These are phyloP conservation scores for Rhopilema esculentum DNA, from an alignment of 30 jellyfish, hydroid and myxozoan species.

Conservation along the genomic window DNA sequence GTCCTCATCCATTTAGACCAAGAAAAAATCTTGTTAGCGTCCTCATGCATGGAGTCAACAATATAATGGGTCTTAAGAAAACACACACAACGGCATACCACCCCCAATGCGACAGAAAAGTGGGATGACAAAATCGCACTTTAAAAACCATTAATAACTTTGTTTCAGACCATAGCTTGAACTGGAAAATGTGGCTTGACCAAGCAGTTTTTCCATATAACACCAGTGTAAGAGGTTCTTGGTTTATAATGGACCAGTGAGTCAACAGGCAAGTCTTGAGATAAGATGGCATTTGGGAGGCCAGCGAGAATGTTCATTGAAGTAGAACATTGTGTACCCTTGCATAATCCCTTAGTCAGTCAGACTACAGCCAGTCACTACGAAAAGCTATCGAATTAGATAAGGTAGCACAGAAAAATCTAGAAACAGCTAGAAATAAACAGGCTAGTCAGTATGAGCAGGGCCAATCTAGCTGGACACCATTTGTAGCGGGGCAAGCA, in stretches of 20 bases:
- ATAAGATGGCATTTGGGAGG: constrained; percentile 66
- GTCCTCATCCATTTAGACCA: too few relatives aligned
- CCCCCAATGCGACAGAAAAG: constrained; percentile 64
- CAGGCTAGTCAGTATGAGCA: constrained; percentile 16
- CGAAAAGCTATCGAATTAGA: constrained; percentile 41
- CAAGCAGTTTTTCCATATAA: constrained; percentile 57
- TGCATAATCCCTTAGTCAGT: constrained; percentile 59
- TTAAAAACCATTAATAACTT: constrained; percentile 42
- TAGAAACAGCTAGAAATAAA: too few relatives aligned
- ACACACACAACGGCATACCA: constrained; percentile 55
- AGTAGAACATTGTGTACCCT: constrained; percentile 44
- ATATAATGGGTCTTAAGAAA: constrained; percentile 47
- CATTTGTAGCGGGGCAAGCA: constrained; percentile 45
- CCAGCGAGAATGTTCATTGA: constrained; percentile 51
- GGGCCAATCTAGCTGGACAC: constrained; percentile 50
- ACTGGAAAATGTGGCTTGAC: constrained; percentile 54
- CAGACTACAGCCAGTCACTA: constrained; percentile 51
- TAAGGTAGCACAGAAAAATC: constrained; percentile 44
- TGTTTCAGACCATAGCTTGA: constrained; percentile 44
- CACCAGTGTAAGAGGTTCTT: constrained; percentile 22
- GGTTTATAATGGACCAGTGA: too few relatives aligned
- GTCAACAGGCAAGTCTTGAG: constrained; percentile 61
- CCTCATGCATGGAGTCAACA: constrained; percentile 55
- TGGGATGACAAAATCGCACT: constrained; percentile 36
- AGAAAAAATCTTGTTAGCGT: constrained; percentile 27